Evolutionary conservation across 2,888 invertebrate genomes (phyloP).

Genomic region (Eucriotettix oculatus): DNA sequence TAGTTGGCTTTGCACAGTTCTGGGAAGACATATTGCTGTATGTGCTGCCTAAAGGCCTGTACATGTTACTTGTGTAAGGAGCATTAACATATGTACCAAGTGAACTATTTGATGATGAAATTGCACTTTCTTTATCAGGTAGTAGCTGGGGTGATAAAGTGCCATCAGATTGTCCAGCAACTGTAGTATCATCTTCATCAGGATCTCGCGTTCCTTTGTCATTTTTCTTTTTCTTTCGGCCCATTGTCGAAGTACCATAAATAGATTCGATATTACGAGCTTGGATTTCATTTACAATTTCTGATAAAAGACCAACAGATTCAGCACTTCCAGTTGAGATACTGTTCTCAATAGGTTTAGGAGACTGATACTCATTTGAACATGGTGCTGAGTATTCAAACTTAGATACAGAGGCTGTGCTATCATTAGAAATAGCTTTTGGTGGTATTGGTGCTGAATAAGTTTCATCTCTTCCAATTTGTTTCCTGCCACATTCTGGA

Average conservation of each 20-base stretch:
- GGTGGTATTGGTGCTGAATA: constrained; percentile 1
- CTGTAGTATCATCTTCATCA: constrained; percentile 17
- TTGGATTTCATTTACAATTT: constrained; percentile 78
- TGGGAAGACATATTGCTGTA: constrained; percentile 17
- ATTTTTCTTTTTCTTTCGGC: constrained; percentile 39
- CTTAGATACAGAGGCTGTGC: constrained; percentile 16
- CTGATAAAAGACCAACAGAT: constrained; percentile 62
- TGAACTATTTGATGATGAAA: constrained; percentile 18
- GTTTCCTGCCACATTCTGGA: constrained; percentile 17
- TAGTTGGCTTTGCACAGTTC: constrained; percentile 30
- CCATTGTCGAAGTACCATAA: constrained; percentile 60
- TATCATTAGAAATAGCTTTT: constrained; percentile 1
- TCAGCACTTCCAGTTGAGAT: constrained; percentile 38
- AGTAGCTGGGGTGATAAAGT: constrained; percentile 2
- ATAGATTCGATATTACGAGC: constrained; percentile 74
- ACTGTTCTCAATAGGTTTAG: constrained; percentile 25
- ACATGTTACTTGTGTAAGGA: constrained; percentile 12
- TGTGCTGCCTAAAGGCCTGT: constrained; percentile 15
- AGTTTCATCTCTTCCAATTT: neutral
- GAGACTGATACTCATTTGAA: constrained; percentile 30
- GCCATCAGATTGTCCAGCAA: constrained; percentile 4
- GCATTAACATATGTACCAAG: constrained; percentile 34
- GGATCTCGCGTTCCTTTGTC: constrained; percentile 23
- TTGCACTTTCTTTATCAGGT: constrained; percentile 4
- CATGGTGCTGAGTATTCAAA: constrained; percentile 30